These are phyloP conservation scores for Numenius arquata DNA, from an alignment of 2,113 vertebrate genomes.

Conservation along the genomic window DNA sequence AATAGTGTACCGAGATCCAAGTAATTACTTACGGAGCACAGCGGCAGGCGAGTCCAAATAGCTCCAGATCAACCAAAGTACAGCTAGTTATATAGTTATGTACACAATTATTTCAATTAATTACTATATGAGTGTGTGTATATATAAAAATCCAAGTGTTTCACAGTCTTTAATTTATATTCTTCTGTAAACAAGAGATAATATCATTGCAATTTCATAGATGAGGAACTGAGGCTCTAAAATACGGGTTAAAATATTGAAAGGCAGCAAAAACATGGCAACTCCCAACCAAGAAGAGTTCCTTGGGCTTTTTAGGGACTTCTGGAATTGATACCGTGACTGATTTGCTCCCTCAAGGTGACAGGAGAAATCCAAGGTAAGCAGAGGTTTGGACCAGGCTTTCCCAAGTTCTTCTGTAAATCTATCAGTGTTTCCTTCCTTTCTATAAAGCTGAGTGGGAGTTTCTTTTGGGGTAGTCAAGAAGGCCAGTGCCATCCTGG, in stretches of 20 bases:
- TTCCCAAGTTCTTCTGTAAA: neutral
- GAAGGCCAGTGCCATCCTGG: too few relatives aligned
- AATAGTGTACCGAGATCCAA: neutral
- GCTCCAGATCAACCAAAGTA: neutral
- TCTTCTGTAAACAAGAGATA: neutral
- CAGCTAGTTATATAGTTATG: neutral
- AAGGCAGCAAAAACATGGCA: neutral
- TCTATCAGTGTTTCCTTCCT: neutral
- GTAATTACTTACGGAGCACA: neutral
- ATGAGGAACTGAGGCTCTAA: neutral
- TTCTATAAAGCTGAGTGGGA: neutral
- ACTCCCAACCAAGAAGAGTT: neutral
- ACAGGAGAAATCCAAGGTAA: neutral
- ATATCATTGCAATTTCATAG: neutral
- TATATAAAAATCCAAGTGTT: neutral
- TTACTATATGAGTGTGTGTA: neutral
- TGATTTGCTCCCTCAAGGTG: neutral
- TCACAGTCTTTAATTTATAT: neutral
- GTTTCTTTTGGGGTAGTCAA: neutral
- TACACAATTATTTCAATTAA: neutral
- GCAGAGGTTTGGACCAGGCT: fast-evolving
- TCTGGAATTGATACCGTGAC: neutral
- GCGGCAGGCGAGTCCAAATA: neutral
- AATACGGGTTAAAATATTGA: neutral
- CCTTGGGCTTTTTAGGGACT: neutral